Base-by-base conservation (phyloP, 23 tunicate genomes). In the Diplosoma virens region DNA sequence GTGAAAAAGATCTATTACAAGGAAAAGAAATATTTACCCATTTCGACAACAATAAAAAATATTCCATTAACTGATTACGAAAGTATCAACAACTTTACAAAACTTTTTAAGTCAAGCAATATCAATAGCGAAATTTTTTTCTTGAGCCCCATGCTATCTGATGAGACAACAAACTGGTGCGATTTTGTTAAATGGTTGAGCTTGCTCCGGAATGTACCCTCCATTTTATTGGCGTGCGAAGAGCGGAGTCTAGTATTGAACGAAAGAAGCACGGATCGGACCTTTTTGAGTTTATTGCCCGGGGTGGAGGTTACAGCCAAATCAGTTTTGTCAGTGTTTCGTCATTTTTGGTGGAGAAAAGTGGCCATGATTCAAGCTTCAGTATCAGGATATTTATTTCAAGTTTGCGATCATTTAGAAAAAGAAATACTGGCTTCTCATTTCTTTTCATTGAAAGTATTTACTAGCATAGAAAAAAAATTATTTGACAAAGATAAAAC, bases 261-360 rank as follows among this genome's bases (percentile, higher is more conserved):
- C 50, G 9, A 7, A 41, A 41, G 14, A 9, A 41, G 50, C 14
- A 41, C 9, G 9, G 50, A 41, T 41, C 50, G 14, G 50, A 7
- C 14, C 9, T 56, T 47, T 32, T 7, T 84, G 2, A 16, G 26
- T 25, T 32, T 84, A 23, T 54, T 59, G 3, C 93, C 93, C 0
- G 24, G 47, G 3, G 65, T 25, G 20, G 53, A 55, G 1, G 56
- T 60, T 0, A 64, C 47, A 0, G 58, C 66, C 22, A 47, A 73
- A 32, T 59, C 86, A 23, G 30, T 75, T 0, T 26, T 81, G 9
- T 69, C 86, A 14, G 33, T 75, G 23, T 46, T 87, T 26, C 68
- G 67, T 29, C 33, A 73, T 3, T 47, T 46, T 16, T 66, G 77
- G 33, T 87, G 93, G 93, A 23, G 75, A 56, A 74, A 59, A 17